These are phyloP conservation scores for Pogonocherus hispidulus DNA, from an alignment of 2,888 invertebrate species.

Conservation along the genomic window DNA sequence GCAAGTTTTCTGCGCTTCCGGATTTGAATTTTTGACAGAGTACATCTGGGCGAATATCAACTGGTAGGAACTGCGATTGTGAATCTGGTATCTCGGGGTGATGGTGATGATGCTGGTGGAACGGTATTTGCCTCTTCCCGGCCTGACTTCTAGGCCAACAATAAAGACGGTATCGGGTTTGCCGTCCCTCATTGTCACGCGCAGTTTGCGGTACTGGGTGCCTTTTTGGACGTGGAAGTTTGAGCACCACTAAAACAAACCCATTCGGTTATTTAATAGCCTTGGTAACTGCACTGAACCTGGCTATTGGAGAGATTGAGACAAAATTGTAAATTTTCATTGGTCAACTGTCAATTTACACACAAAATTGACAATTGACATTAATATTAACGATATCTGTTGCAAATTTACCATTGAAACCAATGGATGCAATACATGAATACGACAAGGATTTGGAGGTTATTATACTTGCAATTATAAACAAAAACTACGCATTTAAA, in stretches of 20 bases:
- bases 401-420: no score
- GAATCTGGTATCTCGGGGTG: constrained; percentile 92
- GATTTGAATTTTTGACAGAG: constrained; percentile 81
- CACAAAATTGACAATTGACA: no score
- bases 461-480: no score
- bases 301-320: no score
- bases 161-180: constrained; percentile 82
- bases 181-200: constrained; percentile 74
- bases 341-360: no score
- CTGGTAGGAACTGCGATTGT: constrained; percentile 85
- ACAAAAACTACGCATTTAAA: no score
- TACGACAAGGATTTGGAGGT: no score
- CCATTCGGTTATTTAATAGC: no score
- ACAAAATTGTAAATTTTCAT: no score
- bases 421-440: no score
- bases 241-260: constrained; percentile 81
- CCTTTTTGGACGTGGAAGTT: constrained; percentile 82
- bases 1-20: constrained; percentile 70
- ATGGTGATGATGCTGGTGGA: constrained; percentile 93
- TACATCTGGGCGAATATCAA: constrained; percentile 93
- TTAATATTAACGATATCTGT: no score
- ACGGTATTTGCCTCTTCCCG: constrained; percentile 90
- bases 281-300: no score
- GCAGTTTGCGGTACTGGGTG: constrained; percentile 69
- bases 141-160: constrained; percentile 90